Base-by-base conservation (phyloP, 2,113 vertebrate species). In the Cheilinus undulatus region DNA sequence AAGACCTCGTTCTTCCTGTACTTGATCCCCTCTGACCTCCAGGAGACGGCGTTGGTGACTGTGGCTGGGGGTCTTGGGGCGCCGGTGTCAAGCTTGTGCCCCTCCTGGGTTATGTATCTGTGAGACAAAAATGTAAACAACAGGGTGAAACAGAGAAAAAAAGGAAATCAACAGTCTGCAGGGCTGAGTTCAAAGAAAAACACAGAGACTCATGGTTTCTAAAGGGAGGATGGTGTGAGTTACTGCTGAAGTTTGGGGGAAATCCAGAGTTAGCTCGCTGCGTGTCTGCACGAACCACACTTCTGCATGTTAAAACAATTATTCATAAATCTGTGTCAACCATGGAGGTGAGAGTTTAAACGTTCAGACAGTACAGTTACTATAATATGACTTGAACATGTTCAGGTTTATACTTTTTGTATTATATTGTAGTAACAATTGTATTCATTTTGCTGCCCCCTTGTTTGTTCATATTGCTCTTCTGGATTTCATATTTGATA, bases 1-100 rank as follows among this genome's bases (percentile, higher is more conserved):
- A 99, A 99, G 67, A 99, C 98, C 88, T 99, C 98, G 0, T 99
- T 99, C 90, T 99, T 99, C 91, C 98, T 95, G 90, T 99, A 99
- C 92, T 98, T 99, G 83, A 99, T 99, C 69, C 98, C 98, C 90
- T 99, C 98, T 6, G 97, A 99, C 60, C 97, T 94, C 98, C 98
- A 99, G 0, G 98, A 99, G 45, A 99, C 98, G 0, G 98, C 98
- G 0, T 99, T 99, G 43, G 97, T 99, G 60, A 99, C 98, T 0
- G 98, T 99, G 78, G 98, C 98, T 0, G 98, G 98, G 0, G 97
- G 98, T 45, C 97, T 94, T 0, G 97, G 98, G n/a, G 97, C 97
- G n/a, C 98, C 98, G 0, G 97, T 99, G 89, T 99, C 98, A 78
- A 99, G 91, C 90, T 99, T 99, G 93, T 99, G 98, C 22, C 98